Base-by-base conservation (phyloP, 1,140 invertebrate species). In the Pseudomyrmex concolor region DNA sequence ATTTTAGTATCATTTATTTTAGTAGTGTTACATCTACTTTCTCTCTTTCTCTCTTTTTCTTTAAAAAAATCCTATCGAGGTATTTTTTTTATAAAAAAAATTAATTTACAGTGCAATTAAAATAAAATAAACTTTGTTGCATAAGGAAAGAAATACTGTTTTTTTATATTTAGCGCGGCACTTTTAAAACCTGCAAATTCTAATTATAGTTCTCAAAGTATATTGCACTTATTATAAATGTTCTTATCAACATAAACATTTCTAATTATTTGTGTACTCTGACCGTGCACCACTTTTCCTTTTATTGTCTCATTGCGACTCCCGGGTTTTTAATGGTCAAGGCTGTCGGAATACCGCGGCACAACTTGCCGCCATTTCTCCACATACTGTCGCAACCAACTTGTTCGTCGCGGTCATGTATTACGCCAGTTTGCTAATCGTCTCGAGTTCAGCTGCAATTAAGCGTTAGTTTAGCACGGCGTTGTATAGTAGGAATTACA, bases 361-460 rank as follows among this genome's bases (percentile, higher is more conserved):
- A 84, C 71, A 84, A 84, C 50, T 67, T 15, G 13, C 43, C 22
- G 19, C 55, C 34, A 15, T 54, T 70, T 50, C 64, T 59, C 54
- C 51, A 70, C 54, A 70, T 59, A 70, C 64, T 59, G 54, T 43
- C 51, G 15, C 19, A 59, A 80, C 66, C 66, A 25, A 80, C 66
- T 80, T 80, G n/a, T 22, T 80, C 66, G 66, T 71, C 64, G 64
- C 43, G 66, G 76, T 70, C 54, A 43, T 17, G n/a, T 66, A 71
- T 80, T 71, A 60, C 70, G 73, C 22, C 72, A 62, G 51, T 70
- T 64, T 22, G 63, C 67, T 84, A 87, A 87, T 87, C 81, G 76
- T 71, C 57, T 74, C 51, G 73, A 64, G 81, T 87, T 87, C 81
- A 73, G 63, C 57, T 80, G 73, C 80, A 84, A 87, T 87, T 87